A percentile compares a stretch with the other conserved stretches of the same genome.
Conservation (phyloP, 2,888 invertebrate genomes). For the Dolichopus griseipennis region DNA sequence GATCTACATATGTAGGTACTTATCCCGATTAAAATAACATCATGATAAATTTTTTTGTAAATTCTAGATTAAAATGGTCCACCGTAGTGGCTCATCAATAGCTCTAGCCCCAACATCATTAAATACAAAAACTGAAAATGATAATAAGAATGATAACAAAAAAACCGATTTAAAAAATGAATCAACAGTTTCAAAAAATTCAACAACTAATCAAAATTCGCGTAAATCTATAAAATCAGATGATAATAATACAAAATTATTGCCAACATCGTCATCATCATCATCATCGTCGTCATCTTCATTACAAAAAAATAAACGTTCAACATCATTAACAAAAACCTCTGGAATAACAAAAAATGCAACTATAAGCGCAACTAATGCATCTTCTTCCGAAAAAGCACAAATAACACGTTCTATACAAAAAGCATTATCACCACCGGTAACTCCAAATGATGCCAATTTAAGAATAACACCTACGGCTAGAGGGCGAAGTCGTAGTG, state of each 20-base stretch:
- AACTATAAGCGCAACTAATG: background rate
- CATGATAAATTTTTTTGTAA: background rate
- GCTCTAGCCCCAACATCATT: slow-evolving; percentile 16
- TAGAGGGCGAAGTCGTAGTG: slow-evolving; percentile 7
- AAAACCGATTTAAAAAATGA: slow-evolving; percentile 20
- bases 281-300: background rate
- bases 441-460: slow-evolving; percentile 2
- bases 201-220: slow-evolving; percentile 15
- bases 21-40: too few relatives aligned
- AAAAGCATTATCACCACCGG: slow-evolving; percentile 3
- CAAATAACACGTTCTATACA: background rate
- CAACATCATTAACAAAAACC: background rate
- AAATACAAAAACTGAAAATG: slow-evolving; percentile 13
- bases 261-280: slow-evolving; percentile 5
- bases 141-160: slow-evolving; percentile 13
- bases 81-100: slow-evolving; percentile 25
- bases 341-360: background rate
- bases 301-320: background rate
- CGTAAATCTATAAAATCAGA: slow-evolving; percentile 17
- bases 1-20: too few relatives aligned
- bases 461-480: slow-evolving; percentile 2
- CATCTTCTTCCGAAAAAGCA: background rate
- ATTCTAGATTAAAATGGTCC: slow-evolving; percentile 29
- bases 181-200: slow-evolving; percentile 16
- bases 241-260: slow-evolving; percentile 15